These are phyloP conservation scores for Caradrina kadenii DNA, from an alignment of 2,888 invertebrate species.

Conservation along the genomic window DNA sequence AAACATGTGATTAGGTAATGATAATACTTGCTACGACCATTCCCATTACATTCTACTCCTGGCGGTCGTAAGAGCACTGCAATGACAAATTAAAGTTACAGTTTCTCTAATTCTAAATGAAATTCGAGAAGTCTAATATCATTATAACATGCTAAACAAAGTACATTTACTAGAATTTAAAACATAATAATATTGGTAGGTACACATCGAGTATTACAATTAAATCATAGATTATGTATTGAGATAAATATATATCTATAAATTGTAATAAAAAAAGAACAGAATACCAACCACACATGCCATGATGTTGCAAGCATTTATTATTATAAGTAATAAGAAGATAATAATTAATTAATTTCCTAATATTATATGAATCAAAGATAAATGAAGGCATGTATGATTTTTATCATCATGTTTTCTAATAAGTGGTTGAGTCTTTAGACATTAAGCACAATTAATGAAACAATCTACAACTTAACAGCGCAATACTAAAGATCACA, in stretches of 20 bases:
- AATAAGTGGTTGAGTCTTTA: slow-evolving; percentile 38
- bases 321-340: slow-evolving; percentile 21
- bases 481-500: slow-evolving; percentile 81
- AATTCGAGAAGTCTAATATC: slow-evolving; percentile 71
- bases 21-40: slow-evolving; percentile 43
- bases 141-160: slow-evolving; percentile 64
- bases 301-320: slow-evolving; percentile 43
- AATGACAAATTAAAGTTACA: slow-evolving; percentile 69
- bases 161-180: slow-evolving; percentile 66
- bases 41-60: slow-evolving; percentile 48
- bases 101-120: slow-evolving; percentile 62
- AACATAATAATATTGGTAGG: slow-evolving; percentile 66
- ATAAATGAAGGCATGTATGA: slow-evolving; percentile 42
- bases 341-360: slow-evolving; percentile 42
- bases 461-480: slow-evolving; percentile 72
- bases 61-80: slow-evolving; percentile 69
- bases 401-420: slow-evolving; percentile 35
- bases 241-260: slow-evolving; percentile 46
- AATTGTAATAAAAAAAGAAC: slow-evolving; percentile 39
- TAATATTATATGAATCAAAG: slow-evolving; percentile 42
- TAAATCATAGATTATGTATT: slow-evolving; percentile 54
- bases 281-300: slow-evolving; percentile 34
- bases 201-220: slow-evolving; percentile 71
- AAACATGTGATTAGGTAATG: slow-evolving; percentile 65
- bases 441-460: slow-evolving; percentile 41